A percentile compares a stretch with the other conserved stretches of the same genome.
Evolutionary conservation across 1,140 invertebrate genomes (phyloP).

Genomic region (Ceratoteleas bidentatus): DNA sequence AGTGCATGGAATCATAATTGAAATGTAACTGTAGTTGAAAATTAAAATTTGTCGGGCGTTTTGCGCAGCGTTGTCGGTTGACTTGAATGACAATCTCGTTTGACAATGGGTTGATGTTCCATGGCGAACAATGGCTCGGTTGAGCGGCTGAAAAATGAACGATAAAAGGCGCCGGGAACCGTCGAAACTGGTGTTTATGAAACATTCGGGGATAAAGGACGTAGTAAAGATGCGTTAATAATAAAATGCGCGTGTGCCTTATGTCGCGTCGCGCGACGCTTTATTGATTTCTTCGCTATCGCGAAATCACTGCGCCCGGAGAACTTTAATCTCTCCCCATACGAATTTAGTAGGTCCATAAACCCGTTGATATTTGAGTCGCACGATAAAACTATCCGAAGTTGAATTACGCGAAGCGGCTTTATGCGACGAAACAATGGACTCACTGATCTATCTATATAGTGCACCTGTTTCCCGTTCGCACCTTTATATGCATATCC

Average conservation of each 20-base stretch:
- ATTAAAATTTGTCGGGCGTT: constrained; percentile 18
- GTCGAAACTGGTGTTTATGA: constrained; percentile 46
- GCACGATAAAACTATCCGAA: constrained; percentile 59
- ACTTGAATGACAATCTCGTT: constrained; percentile 7
- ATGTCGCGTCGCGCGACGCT: constrained; percentile 30
- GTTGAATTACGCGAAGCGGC: constrained; percentile 53
- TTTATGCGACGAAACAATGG: constrained; percentile 63
- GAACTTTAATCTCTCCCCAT: constrained; percentile 51
- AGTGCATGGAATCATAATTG: not conserved
- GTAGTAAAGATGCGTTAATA: constrained; percentile 56
- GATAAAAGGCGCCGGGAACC: constrained; percentile 23
- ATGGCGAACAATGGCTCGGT: constrained; percentile 14
- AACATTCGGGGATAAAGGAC: constrained; percentile 43
- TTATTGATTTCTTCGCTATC: constrained; percentile 61
- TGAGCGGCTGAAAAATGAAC: constrained; percentile 28
- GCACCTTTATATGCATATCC: constrained; percentile 52
- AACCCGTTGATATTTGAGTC: constrained; percentile 62
- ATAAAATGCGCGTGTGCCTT: constrained; percentile 54
- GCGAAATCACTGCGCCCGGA: constrained; percentile 41
- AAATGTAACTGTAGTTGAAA: constrained; percentile 1
- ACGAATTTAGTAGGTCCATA: constrained; percentile 60
- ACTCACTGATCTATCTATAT: constrained; percentile 48
- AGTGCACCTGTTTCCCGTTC: constrained; percentile 57
- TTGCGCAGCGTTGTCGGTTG: constrained; percentile 11
- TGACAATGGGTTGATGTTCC: constrained; percentile 20